Evolutionary conservation across 1,140 invertebrate species (phyloP).

Genomic region (Hyles euphorbiae): DNA sequence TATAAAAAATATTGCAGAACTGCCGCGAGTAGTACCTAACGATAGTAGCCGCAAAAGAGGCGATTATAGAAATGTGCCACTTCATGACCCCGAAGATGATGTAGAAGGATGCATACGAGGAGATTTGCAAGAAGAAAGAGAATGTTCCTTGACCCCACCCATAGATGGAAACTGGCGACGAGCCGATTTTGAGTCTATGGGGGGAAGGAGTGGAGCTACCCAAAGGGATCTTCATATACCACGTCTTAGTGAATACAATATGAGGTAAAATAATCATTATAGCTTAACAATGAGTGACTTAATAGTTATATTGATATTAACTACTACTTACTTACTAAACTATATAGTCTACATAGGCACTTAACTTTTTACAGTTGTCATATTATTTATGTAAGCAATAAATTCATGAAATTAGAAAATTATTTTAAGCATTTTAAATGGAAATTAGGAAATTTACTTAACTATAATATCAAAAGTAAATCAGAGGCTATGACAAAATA

Average conservation of each 20-base stretch:
- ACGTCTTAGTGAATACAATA: slow-evolving; percentile 74
- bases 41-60: slow-evolving; percentile 75
- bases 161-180: slow-evolving; percentile 48
- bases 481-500: too few relatives aligned
- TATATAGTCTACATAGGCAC: too few relatives aligned
- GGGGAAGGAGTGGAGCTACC: slow-evolving; percentile 33
- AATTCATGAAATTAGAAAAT: too few relatives aligned
- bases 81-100: slow-evolving; percentile 79
- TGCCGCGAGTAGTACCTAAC: slow-evolving; percentile 50
- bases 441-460: too few relatives aligned
- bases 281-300: neutral
- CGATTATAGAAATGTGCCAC: slow-evolving; percentile 82
- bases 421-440: too few relatives aligned
- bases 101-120: slow-evolving; percentile 66
- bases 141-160: slow-evolving; percentile 54
- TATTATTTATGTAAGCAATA: too few relatives aligned
- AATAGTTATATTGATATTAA: too few relatives aligned
- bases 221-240: slow-evolving; percentile 78
- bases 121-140: slow-evolving; percentile 51
- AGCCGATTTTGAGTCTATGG: slow-evolving; percentile 42
- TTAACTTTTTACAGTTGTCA: too few relatives aligned
- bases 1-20: slow-evolving; percentile 71
- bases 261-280: slow-evolving; percentile 42
- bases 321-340: too few relatives aligned
- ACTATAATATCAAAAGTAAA: too few relatives aligned